Evolutionary conservation across 2,113 vertebrate genomes (phyloP).

Genomic region (Amia ocellicauda): DNA sequence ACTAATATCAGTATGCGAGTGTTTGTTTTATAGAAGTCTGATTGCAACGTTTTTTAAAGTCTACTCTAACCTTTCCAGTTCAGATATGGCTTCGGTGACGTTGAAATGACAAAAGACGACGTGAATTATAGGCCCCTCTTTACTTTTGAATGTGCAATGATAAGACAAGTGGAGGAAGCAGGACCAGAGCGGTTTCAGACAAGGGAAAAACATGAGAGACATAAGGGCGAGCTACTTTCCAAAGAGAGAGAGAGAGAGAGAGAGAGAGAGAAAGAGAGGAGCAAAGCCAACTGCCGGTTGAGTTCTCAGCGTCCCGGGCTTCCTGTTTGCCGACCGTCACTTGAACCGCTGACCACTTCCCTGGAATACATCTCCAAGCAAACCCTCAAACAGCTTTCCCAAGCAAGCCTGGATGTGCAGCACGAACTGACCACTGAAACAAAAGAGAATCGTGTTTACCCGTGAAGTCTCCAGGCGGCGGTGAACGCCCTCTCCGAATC

Average conservation of each 20-base stretch:
- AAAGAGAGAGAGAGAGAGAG: conserved; percentile 31
- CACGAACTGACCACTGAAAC: too few species aligned
- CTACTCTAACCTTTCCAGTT: too few species aligned
- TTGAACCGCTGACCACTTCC: conserved; percentile 23
- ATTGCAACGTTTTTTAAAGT: too few species aligned
- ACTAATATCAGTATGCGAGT: too few species aligned
- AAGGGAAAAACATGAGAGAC: conserved; percentile 13
- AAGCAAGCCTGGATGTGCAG: background rate
- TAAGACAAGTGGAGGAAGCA: conserved; percentile 33
- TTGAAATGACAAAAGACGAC: too few species aligned
- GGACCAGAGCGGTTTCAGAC: conserved; percentile 21
- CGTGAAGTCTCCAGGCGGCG: too few species aligned
- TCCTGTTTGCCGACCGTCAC: conserved; percentile 32
- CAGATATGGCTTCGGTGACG: too few species aligned
- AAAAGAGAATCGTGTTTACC: background rate
- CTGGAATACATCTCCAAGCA: too few species aligned
- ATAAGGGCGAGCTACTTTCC: background rate
- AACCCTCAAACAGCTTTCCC: too few species aligned
- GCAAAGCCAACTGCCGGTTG: conserved; percentile 32
- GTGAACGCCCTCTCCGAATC: too few species aligned
- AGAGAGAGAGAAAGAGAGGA: conserved; percentile 30
- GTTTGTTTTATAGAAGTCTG: too few species aligned
- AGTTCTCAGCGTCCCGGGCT: conserved; percentile 30
- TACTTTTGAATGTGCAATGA: conserved; percentile 36
- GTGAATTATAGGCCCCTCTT: too few species aligned